phyloP scores from a whole-genome alignment of 2,113 vertebrate genomes.

The Megalops atlanticus region DNA sequence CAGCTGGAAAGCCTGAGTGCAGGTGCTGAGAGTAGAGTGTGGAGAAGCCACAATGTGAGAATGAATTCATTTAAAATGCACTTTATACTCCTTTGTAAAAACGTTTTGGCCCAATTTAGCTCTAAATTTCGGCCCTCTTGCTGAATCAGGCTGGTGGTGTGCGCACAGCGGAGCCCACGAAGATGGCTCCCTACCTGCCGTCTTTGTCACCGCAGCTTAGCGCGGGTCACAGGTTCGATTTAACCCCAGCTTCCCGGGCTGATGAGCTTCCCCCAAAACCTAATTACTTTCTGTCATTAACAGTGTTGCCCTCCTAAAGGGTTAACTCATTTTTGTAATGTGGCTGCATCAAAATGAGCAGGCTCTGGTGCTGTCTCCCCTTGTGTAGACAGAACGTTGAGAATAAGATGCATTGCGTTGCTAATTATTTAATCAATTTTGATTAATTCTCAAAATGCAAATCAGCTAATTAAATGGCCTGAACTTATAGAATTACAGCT shows the following conservation, averaged over 20 bases:
- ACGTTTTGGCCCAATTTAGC: too few relatives aligned
- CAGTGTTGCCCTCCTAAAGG: slow-evolving; percentile 18
- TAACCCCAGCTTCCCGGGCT: not conserved
- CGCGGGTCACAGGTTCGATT: not conserved
- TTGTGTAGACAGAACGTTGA: slow-evolving; percentile 33
- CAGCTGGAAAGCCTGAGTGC: too few relatives aligned
- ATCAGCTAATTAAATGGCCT: slow-evolving; percentile 72
- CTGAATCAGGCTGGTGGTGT: too few relatives aligned
- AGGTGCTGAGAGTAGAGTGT: too few relatives aligned
- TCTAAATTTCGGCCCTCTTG: too few relatives aligned
- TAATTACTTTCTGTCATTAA: slow-evolving; percentile 32
- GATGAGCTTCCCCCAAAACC: slow-evolving; percentile 28
- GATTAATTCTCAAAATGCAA: slow-evolving; percentile 74
- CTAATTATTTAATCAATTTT: slow-evolving; percentile 76
- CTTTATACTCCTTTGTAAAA: too few relatives aligned
- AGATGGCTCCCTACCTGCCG: not conserved
- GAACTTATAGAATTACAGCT: slow-evolving; percentile 72
- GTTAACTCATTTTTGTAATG: slow-evolving; percentile 38
- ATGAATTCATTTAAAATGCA: too few relatives aligned
- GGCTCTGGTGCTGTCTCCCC: too few relatives aligned
- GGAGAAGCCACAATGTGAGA: too few relatives aligned
- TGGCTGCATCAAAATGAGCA: slow-evolving; percentile 34
- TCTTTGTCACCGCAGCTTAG: not conserved
- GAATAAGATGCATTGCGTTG: slow-evolving; percentile 63
- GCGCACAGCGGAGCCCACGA: too few relatives aligned